Evolutionary conservation across 2,113 vertebrate genomes (phyloP), one percentile per base, ranked within the genome.

Genomic region (Paramormyrops kingsleyae): DNA sequence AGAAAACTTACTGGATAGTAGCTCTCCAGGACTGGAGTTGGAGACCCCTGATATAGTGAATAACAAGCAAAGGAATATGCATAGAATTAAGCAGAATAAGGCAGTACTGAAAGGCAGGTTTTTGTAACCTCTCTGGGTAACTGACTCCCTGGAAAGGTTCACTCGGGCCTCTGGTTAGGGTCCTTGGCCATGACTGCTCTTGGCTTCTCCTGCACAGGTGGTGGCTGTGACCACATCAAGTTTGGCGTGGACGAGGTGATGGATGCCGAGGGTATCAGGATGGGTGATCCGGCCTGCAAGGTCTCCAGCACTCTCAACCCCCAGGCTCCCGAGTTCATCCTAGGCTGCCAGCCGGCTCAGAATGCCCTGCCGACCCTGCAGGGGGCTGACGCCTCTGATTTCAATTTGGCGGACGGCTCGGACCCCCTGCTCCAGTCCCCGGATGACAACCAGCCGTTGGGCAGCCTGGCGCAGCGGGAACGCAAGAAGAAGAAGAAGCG

Each of bases 401-500:
- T 94, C 87, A 95, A 96, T 94, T 96, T 96, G 27, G 88, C 96
- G 24, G 97, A 97, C 77, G 95, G 96, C 87, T 95, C 95, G 6
- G 96, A 97, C 93, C 93, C 93, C 0, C 96, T 97, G 90, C 90
- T 94, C 10, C 92, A 92, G 19, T 88, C 94, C 86, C 66, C 97
- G 94, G 97, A 96, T 88, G 93, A 95, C 87, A 95, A 96, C 0
- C 93, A 94, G 0, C 93, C 95, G 39, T 85, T 97, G 0, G 96
- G 97, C 52, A 95, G 97, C 91, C 95, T 98, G 0, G 98, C 97
- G 9, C 98, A 98, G 91, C 96, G 97, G 89, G 98, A 99, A 90
- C 95, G 97, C 44, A 99, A 98, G 92, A 99, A 99, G 96, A 99
- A 99, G 97, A 99, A 99, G 92, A 99, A 99, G 92, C 96, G 98